Evolutionary conservation across 1,140 invertebrate species (phyloP), one percentile per base, ranked within the genome.

Genomic region (Zaprionus camerounensis): DNA sequence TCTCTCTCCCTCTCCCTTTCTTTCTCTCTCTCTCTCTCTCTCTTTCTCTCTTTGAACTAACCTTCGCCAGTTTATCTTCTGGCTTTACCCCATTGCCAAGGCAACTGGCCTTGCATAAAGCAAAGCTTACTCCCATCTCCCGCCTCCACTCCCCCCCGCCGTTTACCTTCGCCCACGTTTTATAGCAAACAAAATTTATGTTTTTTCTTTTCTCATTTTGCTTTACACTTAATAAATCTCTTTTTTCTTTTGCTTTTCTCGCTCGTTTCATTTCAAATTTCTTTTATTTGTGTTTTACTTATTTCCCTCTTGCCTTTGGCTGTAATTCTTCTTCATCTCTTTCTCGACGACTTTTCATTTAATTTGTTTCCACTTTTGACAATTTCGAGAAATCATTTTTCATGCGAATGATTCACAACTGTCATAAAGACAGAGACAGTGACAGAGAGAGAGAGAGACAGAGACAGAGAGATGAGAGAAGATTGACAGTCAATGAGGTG

Each of bases 191-290:
- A 68, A 73, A 78, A 81, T 79, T 81, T 85, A 78, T 79, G 78
- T 65, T 75, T 68, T 81, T 72, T 75, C 65, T 81, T 72, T 57
- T 53, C 41, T 72, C 61, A 44, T 67, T 75, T 56, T 56, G 58
- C 76, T 76, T 69, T 66, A 70, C 57, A 76, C 62, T 76, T 73
- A 76, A 85, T 79, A 86, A 81, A 86, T 86, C 76, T 85, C 82
- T 46, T 71, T 62, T 44, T 74, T 31, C 51, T 62, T 46, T 46
- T 46, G 9, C 41, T 46, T 46, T 46, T 9, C 2, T 34, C 9
- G 31, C 31, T 34, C 31, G 49, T 38, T 66, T 41, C 49, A 41
- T 53, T 63, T 53, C 36, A 12, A 26, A 26, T 17, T 63, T 63
- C 44, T 66, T 38, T 44, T 24, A 34, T 44, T 28, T 65, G 26